Conservation (phyloP, 2,113 vertebrate genomes). For the Arvicanthis niloticus region DNA sequence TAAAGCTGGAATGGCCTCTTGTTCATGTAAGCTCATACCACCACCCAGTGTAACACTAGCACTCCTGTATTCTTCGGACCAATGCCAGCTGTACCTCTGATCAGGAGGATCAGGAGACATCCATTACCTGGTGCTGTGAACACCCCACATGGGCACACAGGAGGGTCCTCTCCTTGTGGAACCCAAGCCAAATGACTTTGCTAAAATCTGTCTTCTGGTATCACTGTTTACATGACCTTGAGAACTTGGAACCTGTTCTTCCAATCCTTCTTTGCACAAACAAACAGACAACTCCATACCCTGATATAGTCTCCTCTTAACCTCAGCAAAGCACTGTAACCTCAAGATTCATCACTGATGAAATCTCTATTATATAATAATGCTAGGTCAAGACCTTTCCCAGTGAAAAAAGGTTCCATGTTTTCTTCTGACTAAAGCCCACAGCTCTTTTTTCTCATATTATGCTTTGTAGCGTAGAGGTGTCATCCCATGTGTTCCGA, state of each 20-base stretch:
- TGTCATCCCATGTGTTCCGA: neutral
- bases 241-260: neutral
- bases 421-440: neutral
- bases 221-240: neutral
- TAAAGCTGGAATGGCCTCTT: neutral
- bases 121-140: neutral
- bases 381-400: constrained; percentile 18
- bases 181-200: neutral
- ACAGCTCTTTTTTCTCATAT: neutral
- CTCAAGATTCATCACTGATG: neutral
- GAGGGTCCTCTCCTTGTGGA: neutral
- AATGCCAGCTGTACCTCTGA: neutral
- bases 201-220: neutral
- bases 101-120: neutral
- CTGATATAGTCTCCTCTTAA: neutral
- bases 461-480: neutral
- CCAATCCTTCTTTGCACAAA: neutral
- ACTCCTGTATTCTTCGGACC: neutral
- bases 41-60: neutral
- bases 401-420: neutral
- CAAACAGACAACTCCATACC: neutral
- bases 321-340: constrained; percentile 19
- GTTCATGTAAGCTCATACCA: neutral
- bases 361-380: constrained; percentile 15
- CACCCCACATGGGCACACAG: neutral